These are phyloP conservation scores for Pseudorasbora parva DNA, from an alignment of 2,113 vertebrate species.

Conservation along the genomic window DNA sequence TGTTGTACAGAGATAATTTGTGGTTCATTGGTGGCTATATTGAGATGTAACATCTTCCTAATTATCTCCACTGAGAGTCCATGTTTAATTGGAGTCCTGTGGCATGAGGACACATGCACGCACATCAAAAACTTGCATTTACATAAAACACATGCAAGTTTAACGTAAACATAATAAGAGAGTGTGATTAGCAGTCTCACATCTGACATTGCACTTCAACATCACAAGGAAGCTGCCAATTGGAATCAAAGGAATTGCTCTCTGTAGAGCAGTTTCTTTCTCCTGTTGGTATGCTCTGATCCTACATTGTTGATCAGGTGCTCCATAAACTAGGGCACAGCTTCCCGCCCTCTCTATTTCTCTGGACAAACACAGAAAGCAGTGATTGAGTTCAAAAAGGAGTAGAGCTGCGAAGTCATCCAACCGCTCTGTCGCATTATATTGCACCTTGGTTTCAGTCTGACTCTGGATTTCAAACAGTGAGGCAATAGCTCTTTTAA, in stretches of 20 bases:
- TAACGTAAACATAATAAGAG: conserved; percentile 24
- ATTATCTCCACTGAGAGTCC: conserved; percentile 44
- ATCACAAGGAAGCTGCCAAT: conserved; percentile 1
- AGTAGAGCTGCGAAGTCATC: neutral
- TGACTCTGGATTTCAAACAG: neutral
- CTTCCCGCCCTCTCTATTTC: neutral
- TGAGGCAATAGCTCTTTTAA: neutral
- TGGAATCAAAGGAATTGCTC: conserved; percentile 15
- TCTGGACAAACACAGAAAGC: conserved; percentile 17
- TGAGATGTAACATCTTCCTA: conserved; percentile 43
- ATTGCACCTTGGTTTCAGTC: neutral
- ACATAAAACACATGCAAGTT: conserved; percentile 20
- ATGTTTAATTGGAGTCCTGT: conserved; percentile 31
- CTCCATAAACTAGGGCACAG: conserved; percentile 1
- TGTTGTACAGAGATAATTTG: conserved; percentile 34
- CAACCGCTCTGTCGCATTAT: neutral
- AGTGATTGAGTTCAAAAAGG: neutral
- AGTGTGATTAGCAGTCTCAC: neutral
- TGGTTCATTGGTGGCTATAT: conserved; percentile 30
- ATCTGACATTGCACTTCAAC: neutral
- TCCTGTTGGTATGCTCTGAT: neutral
- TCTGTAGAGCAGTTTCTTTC: neutral
- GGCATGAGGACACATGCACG: neutral
- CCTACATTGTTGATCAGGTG: conserved; percentile 10
- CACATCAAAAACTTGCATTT: conserved; percentile 11